These are phyloP conservation scores for Tiliacea aurago DNA, from an alignment of 2,888 invertebrate genomes.

Conservation along the genomic window DNA sequence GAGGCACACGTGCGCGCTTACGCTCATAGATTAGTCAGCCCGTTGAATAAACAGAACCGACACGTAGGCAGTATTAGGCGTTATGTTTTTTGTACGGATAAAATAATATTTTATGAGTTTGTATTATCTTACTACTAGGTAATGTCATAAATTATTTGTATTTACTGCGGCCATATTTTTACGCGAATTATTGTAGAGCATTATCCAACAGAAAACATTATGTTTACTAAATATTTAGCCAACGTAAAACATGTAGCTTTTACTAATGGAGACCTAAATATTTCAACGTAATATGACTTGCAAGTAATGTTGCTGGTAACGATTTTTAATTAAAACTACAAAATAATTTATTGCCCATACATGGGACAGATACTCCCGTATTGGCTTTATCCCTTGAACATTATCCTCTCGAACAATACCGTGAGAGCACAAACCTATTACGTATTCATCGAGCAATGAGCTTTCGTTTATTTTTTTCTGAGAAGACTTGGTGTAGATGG, in stretches of 20 bases:
- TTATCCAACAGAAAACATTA: background rate
- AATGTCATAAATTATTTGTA: conserved; percentile 23
- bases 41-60: conserved; percentile 79
- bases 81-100: conserved; percentile 45
- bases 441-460: conserved; percentile 81
- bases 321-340: conserved; percentile 22
- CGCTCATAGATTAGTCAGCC: conserved; percentile 73
- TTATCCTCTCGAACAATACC: conserved; percentile 70
- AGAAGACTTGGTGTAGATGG: conserved; percentile 74
- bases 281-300: background rate
- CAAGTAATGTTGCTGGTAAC: background rate
- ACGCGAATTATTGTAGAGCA: background rate
- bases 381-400: conserved; percentile 61
- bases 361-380: conserved; percentile 58
- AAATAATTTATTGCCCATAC: conserved; percentile 53
- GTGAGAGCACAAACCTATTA: conserved; percentile 74
- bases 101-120: conserved; percentile 36
- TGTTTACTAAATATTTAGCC: background rate
- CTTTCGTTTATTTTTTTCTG: conserved; percentile 81
- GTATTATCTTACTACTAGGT: conserved; percentile 32
- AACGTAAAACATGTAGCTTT: conserved; percentile 1
- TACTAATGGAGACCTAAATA: background rate
- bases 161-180: conserved; percentile 23
- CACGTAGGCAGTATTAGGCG: conserved; percentile 66
- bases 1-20: conserved; percentile 83